These are phyloP conservation scores for Pipra filicauda DNA, from an alignment of 2,113 vertebrate genomes.

Conservation along the genomic window DNA sequence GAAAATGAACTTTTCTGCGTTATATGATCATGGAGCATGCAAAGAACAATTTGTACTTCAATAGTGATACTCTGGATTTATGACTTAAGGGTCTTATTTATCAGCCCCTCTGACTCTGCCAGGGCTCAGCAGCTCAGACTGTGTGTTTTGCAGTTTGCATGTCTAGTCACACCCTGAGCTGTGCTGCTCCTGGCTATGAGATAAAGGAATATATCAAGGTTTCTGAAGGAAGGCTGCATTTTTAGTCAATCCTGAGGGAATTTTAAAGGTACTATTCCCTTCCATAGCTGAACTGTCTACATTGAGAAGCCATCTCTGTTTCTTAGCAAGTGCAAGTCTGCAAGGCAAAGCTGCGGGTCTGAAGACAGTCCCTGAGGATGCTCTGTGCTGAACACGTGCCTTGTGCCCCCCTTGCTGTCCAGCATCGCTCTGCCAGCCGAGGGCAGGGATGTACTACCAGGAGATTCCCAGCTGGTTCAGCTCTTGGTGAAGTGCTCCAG, in stretches of 20 bases:
- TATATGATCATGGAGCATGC: background rate
- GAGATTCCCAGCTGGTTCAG: background rate
- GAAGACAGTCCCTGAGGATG: background rate
- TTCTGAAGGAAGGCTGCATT: background rate
- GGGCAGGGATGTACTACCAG: background rate
- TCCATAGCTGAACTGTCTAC: background rate
- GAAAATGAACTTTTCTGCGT: slow-evolving; percentile 35
- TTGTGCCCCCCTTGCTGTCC: background rate
- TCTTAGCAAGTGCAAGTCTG: background rate
- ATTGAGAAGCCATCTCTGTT: background rate
- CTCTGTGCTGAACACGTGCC: rapidly evolving
- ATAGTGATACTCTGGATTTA: background rate
- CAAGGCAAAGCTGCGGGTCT: background rate
- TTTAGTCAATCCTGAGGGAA: rapidly evolving
- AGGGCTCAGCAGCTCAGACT: background rate
- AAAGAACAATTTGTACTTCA: background rate
- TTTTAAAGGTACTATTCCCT: background rate
- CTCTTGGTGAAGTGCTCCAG: background rate
- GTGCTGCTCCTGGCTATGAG: background rate
- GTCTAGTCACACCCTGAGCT: background rate
- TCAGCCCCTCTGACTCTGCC: background rate
- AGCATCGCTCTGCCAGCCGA: rapidly evolving
- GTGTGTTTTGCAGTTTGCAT: background rate
- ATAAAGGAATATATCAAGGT: background rate
- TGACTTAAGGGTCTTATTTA: background rate